Evolutionary conservation across 2,888 invertebrate species (phyloP), one percentile per base, ranked within the genome.

Genomic region (Standfussiana lucernea): DNA sequence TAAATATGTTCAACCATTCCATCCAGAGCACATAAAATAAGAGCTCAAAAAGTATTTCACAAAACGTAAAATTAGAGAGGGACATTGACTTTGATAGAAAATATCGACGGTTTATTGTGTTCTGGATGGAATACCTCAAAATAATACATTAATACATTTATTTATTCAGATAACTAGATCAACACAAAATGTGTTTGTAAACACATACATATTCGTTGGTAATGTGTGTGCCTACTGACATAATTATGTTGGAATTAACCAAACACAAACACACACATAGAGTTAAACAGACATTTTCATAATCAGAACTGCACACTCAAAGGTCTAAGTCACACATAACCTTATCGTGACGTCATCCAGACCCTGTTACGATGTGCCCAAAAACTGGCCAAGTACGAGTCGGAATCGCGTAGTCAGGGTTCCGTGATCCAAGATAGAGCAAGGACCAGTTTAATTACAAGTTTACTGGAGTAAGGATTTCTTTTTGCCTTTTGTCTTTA

Each of bases 281-380:
- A 40, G 72, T 73, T 68, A 82, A 79, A 73, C 47, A 86, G 73
- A 79, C 61, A 75, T 79, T 82, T 82, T 79, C 78, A 66, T 86
- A 86, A 82, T 82, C 74, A 66, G 73, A 84, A 82, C 37, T 72
- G 80, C 77, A 84, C 79, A 75, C 72, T 75, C 79, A 77, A 86
- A 75, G 70, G 69, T 72, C 69, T 78, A 67, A 73, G 68, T 82
- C 71, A 73, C 47, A 66, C 56, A 70, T 80, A 53, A 56, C 67
- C 66, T 71, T 86, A 84, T 84, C 82, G 62, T 86, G 72, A 86
- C 79, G 79, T 83, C 79, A 85, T 37, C 3, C 69, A 74, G 66
- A 62, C 65, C 73, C 42, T 47, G 66, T 42, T 59, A 59, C 53
- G 59, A 62, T 59, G 37, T 67, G 21, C 37, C 47, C 28, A 77